Conservation (phyloP, 2,888 invertebrate species). For the Idaea straminata region DNA sequence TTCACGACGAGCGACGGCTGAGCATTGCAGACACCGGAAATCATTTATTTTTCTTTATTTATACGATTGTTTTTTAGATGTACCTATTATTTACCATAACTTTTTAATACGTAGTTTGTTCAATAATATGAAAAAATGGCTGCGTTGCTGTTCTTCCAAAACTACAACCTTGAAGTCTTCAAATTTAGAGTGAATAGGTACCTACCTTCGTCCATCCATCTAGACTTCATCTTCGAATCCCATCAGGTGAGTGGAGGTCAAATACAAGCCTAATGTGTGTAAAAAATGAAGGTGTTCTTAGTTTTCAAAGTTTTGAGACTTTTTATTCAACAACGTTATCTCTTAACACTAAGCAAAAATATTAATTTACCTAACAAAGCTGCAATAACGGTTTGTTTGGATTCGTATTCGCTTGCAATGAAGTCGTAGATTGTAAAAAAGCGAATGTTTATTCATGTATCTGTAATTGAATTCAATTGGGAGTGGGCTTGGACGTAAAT, state of each 20-base stretch:
- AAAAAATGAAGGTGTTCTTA: no score
- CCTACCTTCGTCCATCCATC: background rate
- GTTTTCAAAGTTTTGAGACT: no score
- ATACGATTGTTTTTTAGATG: no score
- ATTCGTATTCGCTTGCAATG: conserved; percentile 13
- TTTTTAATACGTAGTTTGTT: no score
- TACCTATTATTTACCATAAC: no score
- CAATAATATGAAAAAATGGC: no score
- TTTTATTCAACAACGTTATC: no score
- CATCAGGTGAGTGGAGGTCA: no score
- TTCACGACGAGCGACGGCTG: background rate
- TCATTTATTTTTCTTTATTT: background rate
- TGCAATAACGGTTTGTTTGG: conserved; percentile 12
- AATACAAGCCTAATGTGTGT: no score
- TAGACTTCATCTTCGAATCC: no score
- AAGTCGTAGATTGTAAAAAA: conserved; percentile 15
- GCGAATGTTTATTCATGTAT: conserved; percentile 49
- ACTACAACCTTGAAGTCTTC: no score
- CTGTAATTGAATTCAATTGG: conserved; percentile 49
- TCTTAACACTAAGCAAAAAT: background rate
- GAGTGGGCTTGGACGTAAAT: conserved; percentile 43
- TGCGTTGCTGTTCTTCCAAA: no score
- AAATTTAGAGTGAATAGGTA: background rate
- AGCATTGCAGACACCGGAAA: background rate
- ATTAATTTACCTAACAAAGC: background rate